A percentile compares a stretch with the other conserved stretches of the same genome.
Evolutionary conservation across 2,797 vertebrate species (phyloP).

Genomic region (Tokudaia muenninki): DNA sequence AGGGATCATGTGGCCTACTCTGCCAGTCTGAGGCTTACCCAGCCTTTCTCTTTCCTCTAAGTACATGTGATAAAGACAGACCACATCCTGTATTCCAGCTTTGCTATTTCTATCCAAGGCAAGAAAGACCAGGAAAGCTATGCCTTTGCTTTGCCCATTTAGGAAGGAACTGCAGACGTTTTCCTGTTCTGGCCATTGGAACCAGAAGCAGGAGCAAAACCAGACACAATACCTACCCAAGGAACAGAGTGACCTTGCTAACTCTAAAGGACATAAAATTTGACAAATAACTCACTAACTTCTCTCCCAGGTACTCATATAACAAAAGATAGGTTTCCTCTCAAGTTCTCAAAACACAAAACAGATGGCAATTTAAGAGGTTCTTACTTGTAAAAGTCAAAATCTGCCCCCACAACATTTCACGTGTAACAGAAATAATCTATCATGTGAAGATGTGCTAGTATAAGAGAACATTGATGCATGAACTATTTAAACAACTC

Average conservation of each 20-base stretch:
- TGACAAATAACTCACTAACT: background rate
- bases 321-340: background rate
- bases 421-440: background rate
- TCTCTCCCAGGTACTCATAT: background rate
- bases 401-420: background rate
- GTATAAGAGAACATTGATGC: background rate
- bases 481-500: background rate
- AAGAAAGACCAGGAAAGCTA: background rate
- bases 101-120: background rate
- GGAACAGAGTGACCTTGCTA: background rate
- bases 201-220: background rate
- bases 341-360: background rate
- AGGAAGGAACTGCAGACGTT: background rate
- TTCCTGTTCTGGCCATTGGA: background rate
- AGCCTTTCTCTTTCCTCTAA: background rate
- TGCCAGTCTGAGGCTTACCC: background rate
- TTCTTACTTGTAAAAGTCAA: background rate
- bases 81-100: background rate
- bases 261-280: background rate
- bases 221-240: background rate
- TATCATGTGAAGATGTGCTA: background rate
- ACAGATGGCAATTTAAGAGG: background rate
- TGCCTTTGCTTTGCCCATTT: too few relatives aligned
- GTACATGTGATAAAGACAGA: background rate
- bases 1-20: background rate